Evolutionary conservation across 2,113 vertebrate species (phyloP).

Genomic region (Leiothrix lutea): DNA sequence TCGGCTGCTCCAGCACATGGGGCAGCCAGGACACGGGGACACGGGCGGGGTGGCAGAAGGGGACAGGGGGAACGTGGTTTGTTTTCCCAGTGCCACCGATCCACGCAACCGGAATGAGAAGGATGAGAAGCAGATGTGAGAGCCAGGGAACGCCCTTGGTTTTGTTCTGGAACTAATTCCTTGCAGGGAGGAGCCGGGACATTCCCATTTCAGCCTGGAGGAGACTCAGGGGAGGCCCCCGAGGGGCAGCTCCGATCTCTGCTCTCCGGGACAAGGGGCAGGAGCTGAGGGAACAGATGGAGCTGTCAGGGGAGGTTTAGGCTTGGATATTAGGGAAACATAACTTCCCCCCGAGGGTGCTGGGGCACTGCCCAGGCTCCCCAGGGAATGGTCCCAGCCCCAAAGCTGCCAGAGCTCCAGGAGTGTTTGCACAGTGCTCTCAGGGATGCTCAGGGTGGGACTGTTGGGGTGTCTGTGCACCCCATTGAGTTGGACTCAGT

Average conservation of each 20-base stretch:
- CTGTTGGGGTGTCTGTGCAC: background rate
- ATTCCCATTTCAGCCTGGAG: background rate
- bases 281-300: background rate
- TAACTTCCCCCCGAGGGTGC: background rate
- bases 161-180: background rate
- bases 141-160: background rate
- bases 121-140: background rate
- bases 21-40: background rate
- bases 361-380: background rate
- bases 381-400: background rate
- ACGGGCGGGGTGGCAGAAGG: accelerated
- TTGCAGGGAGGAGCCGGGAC: background rate
- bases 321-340: accelerated
- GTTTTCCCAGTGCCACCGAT: accelerated
- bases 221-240: background rate
- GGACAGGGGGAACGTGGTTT: accelerated
- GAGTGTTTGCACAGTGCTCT: accelerated
- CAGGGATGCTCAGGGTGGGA: background rate
- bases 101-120: accelerated
- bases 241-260: background rate
- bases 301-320: background rate
- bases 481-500: accelerated
- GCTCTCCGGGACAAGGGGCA: background rate
- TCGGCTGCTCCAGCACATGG: accelerated
- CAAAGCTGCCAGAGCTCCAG: background rate